Percentiles rank a stretch among this genome's conserved stretches.
These are phyloP conservation scores for Chloromyia formosa DNA, from an alignment of 2,888 invertebrate genomes.

Conservation along the genomic window DNA sequence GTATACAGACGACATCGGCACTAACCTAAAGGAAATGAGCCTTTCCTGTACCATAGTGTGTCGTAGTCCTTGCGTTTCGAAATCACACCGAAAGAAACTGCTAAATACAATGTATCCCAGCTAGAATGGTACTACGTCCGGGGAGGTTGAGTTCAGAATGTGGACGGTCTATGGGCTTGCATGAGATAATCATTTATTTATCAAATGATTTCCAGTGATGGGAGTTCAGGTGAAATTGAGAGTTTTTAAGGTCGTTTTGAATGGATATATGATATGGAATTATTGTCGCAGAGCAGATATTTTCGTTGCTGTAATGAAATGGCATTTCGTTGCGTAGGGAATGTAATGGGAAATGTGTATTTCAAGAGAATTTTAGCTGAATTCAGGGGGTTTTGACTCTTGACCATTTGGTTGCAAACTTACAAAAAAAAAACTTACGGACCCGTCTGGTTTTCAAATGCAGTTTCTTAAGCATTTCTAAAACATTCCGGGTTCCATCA, in stretches of 20 bases:
- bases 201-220: slow-evolving; percentile 49
- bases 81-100: neutral
- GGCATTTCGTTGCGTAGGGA: neutral
- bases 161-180: slow-evolving; percentile 29
- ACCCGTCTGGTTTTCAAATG: too few relatives aligned
- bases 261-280: neutral
- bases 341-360: too few relatives aligned
- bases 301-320: slow-evolving; percentile 24
- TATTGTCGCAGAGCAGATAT: slow-evolving; percentile 16
- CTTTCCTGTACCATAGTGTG: slow-evolving; percentile 17
- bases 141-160: neutral
- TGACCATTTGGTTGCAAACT: too few relatives aligned
- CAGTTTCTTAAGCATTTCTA: too few relatives aligned
- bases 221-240: slow-evolving; percentile 47
- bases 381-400: too few relatives aligned
- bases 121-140: neutral
- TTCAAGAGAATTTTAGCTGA: too few relatives aligned
- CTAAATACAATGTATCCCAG: slow-evolving; percentile 19
- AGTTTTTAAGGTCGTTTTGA: slow-evolving; percentile 38
- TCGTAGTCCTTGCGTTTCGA: slow-evolving; percentile 14
- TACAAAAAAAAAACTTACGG: too few relatives aligned
- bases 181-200: slow-evolving; percentile 50
- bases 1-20: neutral
- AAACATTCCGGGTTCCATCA: too few relatives aligned
- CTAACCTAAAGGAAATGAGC: slow-evolving; percentile 20